Percentiles rank a stretch among this genome's conserved stretches.
phyloP scores from a whole-genome alignment of 2,797 vertebrate species.

The Hyperoplus immaculatus region DNA sequence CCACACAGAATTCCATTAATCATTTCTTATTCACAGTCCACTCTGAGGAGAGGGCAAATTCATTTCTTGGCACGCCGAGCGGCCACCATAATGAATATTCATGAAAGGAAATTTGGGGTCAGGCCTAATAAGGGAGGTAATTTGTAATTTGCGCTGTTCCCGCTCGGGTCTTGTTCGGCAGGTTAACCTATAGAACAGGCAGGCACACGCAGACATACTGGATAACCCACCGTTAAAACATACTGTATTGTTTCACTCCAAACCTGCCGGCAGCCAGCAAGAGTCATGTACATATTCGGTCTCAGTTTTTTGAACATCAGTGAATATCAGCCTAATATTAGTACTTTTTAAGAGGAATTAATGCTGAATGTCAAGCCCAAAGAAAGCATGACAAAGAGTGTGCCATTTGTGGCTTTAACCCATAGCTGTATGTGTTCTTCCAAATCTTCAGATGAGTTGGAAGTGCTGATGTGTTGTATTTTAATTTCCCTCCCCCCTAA shows the following conservation, averaged over 20 bases:
- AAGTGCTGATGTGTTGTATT: slow-evolving; percentile 33
- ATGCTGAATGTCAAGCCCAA: slow-evolving; percentile 13
- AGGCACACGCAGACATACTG: slow-evolving; percentile 42
- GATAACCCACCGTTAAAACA: slow-evolving; percentile 57
- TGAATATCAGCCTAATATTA: slow-evolving; percentile 50
- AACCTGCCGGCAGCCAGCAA: slow-evolving; percentile 41
- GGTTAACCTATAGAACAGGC: slow-evolving; percentile 84
- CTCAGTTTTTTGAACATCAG: slow-evolving; percentile 27
- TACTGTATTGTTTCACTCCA: slow-evolving; percentile 54
- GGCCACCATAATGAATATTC: slow-evolving; percentile 89
- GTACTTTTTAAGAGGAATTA: slow-evolving; percentile 13
- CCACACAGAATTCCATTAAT: slow-evolving; percentile 89
- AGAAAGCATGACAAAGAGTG: not conserved
- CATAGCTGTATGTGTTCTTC: slow-evolving; percentile 14
- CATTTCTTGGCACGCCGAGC: slow-evolving; percentile 81
- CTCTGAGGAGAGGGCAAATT: slow-evolving; percentile 84
- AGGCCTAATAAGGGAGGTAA: slow-evolving; percentile 89
- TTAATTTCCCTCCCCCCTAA: slow-evolving; percentile 3
- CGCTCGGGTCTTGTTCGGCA: slow-evolving; percentile 83
- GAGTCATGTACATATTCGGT: slow-evolving; percentile 53
- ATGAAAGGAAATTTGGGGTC: slow-evolving; percentile 90
- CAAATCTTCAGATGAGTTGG: slow-evolving; percentile 21
- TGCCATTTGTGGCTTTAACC: slow-evolving; percentile 7
- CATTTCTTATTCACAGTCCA: slow-evolving; percentile 89
- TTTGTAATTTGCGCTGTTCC: slow-evolving; percentile 89